These are phyloP conservation scores for Petrosia ficiformis DNA, from an alignment of 37 sponge, comb jelly and placozoan genomes.

Conservation along the genomic window DNA sequence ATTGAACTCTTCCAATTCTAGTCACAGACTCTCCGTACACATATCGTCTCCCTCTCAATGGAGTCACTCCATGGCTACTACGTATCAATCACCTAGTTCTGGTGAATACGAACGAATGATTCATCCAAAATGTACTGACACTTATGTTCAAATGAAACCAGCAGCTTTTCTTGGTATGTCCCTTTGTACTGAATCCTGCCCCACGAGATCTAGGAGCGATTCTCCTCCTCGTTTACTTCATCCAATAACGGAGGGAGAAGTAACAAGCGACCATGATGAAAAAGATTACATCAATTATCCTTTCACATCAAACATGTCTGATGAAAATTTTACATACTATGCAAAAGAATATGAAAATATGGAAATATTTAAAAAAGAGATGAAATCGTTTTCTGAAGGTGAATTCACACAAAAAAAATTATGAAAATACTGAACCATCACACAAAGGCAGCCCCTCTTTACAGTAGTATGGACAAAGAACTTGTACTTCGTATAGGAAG, in stretches of 20 bases:
- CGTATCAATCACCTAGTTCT: background rate
- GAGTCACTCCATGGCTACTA: conserved; percentile 12
- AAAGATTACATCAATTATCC: conserved; percentile 34
- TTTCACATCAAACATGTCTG: conserved; percentile 15
- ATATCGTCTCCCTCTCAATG: background rate
- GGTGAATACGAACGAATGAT: conserved; percentile 27
- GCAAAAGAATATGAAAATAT: conserved; percentile 21
- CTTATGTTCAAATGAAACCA: conserved; percentile 24
- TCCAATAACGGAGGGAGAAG: background rate
- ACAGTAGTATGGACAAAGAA: too few species aligned
- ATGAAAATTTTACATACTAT: background rate
- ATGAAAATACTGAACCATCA: too few species aligned
- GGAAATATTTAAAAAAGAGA: too few species aligned
- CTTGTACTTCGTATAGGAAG: too few species aligned
- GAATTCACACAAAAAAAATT: too few species aligned
- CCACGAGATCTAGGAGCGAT: conserved; percentile 12
- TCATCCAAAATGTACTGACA: conserved; percentile 14
- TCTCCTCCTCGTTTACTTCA: background rate
- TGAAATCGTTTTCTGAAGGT: too few species aligned
- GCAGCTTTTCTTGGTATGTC: background rate
- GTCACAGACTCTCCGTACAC: background rate
- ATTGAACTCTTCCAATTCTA: background rate
- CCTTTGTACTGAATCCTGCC: background rate
- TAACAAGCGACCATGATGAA: background rate
- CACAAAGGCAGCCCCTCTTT: too few species aligned